Evolutionary conservation across 53 echinoderm and acorn worm species (phyloP), one percentile per base, ranked within the genome.

Genomic region (Echinarachnius parma): DNA sequence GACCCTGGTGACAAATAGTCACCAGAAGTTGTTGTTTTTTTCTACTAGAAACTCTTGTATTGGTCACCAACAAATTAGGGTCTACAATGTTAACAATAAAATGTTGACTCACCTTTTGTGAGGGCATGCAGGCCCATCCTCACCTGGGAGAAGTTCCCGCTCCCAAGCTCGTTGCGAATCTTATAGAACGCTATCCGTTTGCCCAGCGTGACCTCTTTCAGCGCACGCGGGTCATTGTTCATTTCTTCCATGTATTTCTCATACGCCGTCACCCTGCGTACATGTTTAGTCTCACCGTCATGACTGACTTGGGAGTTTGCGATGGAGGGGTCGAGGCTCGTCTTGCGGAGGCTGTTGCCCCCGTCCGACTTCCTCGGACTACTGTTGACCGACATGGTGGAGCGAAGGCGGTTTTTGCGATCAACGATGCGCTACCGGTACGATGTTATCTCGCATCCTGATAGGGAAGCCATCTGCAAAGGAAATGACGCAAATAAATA

Each of bases 141-240:
- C 59, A 96, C 96, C 83, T 96, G 96, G 26, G 96, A 96, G 83
- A 96, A 96, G 77, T 96, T 96, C 2, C 96, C 96, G 21, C 87
- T 91, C 4, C 96, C 96, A n/a, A 96, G 79, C 64, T 96, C 96
- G 36, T 91, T 91, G 22, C 96, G 87, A 53, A 96, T 96, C 48
- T 89, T 81, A 77, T 96, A 96, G 75, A 96, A 96, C 0, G 87
- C 96, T 26, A 96, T 96, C 53, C 96, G 63, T 65, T 96, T 96
- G 14, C 96, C 96, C 19, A 96, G 60, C 1, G 91, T 96, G 60
- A 96, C 85, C 47, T 96, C 96, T 79, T 96, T 96, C 45, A 91
- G 78, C 2, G 82, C 85, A 27, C 85, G 59, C 1, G 87, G 81
- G 60, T 96, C 96, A 62, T 91, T 87, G 85, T 84, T 96, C 77